Conservation (phyloP, 2,888 invertebrate genomes). For the Emesis castigata region DNA sequence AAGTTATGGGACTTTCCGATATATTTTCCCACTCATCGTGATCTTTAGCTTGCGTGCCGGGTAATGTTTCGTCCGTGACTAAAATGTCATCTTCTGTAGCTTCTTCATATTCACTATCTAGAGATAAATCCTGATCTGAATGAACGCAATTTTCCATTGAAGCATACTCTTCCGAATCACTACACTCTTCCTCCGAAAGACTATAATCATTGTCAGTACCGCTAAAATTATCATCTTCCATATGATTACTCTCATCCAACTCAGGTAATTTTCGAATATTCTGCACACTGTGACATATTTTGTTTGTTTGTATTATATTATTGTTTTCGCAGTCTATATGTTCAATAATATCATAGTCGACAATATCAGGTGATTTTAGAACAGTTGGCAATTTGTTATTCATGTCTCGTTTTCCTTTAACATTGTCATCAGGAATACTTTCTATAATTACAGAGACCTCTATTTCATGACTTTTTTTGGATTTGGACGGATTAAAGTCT, state of each 20-base stretch:
- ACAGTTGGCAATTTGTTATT: conserved; percentile 51
- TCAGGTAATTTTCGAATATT: conserved; percentile 49
- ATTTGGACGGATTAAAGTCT: conserved; percentile 44
- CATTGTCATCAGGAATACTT: conserved; percentile 19
- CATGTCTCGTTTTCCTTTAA: conserved; percentile 54
- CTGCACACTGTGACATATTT: conserved; percentile 46
- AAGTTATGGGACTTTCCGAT: conserved; percentile 40
- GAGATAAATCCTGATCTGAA: conserved; percentile 46
- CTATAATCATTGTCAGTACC: conserved; percentile 29
- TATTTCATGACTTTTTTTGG: conserved; percentile 44
- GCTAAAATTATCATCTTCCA: conserved; percentile 47
- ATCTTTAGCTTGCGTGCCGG: conserved; percentile 37
- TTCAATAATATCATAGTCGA: conserved; percentile 53
- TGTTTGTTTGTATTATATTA: conserved; percentile 45
- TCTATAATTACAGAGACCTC: conserved; percentile 47
- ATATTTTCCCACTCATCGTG: conserved; percentile 58
- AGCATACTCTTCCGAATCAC: conserved; percentile 50
- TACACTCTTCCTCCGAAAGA: conserved; percentile 43
- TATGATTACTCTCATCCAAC: conserved; percentile 46
- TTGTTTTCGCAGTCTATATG: conserved; percentile 41
- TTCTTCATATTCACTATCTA: conserved; percentile 19
- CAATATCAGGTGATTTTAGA: conserved; percentile 48
- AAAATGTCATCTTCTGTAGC: conserved; percentile 45
- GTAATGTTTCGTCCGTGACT: conserved; percentile 31
- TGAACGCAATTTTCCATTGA: conserved; percentile 40